Conservation (phyloP, 2,888 invertebrate species). For the Netelia melanura region DNA sequence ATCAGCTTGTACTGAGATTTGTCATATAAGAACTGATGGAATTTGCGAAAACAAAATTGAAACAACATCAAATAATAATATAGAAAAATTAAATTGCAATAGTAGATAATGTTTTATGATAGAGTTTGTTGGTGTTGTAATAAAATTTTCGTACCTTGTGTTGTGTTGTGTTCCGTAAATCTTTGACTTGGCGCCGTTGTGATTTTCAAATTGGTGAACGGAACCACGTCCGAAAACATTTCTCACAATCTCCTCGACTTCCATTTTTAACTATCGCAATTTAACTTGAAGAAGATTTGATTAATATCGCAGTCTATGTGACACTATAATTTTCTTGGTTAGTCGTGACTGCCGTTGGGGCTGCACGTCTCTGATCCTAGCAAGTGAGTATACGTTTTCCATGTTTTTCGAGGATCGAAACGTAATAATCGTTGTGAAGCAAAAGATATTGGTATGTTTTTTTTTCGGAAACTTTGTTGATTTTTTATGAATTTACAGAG, state of each 20-base stretch:
- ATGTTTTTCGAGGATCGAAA: slow-evolving; percentile 1
- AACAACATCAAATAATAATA: too few species aligned
- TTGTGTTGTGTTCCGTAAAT: slow-evolving; percentile 59
- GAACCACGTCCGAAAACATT: slow-evolving; percentile 75
- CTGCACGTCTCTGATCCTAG: background rate
- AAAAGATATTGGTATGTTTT: background rate
- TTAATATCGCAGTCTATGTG: slow-evolving; percentile 3
- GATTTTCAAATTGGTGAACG: slow-evolving; percentile 57
- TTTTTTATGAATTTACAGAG: background rate
- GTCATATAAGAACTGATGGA: too few species aligned
- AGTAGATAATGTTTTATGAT: background rate
- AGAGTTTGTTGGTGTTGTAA: background rate
- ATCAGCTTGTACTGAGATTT: too few species aligned
- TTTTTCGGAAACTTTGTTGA: slow-evolving; percentile 4
- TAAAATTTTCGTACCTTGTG: slow-evolving; percentile 66
- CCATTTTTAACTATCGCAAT: slow-evolving; percentile 67
- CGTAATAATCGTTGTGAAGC: slow-evolving; percentile 1
- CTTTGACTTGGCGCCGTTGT: slow-evolving; percentile 66
- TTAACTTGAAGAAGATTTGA: slow-evolving; percentile 12
- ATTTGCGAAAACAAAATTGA: too few species aligned
- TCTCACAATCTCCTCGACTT: slow-evolving; percentile 74
- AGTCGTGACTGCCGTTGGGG: slow-evolving; percentile 23
- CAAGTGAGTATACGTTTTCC: background rate
- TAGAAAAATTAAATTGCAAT: too few species aligned
- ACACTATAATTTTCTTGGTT: slow-evolving; percentile 46